Base-by-base conservation (phyloP, 2,113 vertebrate genomes). In the Vulpes vulpes region DNA sequence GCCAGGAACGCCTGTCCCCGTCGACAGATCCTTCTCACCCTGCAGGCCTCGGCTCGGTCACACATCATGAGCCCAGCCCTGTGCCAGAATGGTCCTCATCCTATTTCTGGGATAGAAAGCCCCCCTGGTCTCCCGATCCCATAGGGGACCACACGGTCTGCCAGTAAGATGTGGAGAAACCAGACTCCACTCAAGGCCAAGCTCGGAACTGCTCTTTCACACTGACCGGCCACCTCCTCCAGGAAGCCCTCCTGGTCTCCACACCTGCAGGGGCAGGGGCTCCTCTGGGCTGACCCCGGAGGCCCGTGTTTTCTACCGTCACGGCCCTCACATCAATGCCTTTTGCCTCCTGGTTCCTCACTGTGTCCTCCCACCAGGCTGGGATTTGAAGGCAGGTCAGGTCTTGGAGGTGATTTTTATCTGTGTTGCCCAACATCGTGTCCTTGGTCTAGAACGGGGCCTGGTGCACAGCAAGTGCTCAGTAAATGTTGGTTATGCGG, bases 71-170 rank as follows among this genome's bases (percentile, higher is more conserved):
- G 20, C 69, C 60, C 60, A 30, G 43, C 8, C 67, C 10, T 2
- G 69, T 22, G 25, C 30, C n/a, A 1, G 35, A 69, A 69, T 11
- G 0, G 9, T 19, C 53, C 53, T 59, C 74, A 43, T 43, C 43
- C 5, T 43, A 43, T 43, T 35, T 20, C 85, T 32, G 27, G 11
- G 74, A 49, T 2, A 9, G 53, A 30, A 85, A 76, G 19, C 17
- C 12, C n/a, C 16, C 0, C 9, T 1, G 73, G 19, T 5, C 35
- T 51, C 49, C 25, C 0, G 0, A 6, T 5, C 30, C 82, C 19
- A 12, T 1, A 25, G 84, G 19, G 10, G 62, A 11, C 25, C 65
- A 12, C 30, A 10, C 38, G 2, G 57, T 43, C 74, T 60, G 69
- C 69, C 0, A 0, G n/a, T 0, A 30, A 67, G 53, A 38, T 1